Conservation (phyloP, 2,797 vertebrate genomes). For the Oreochromis grahami region DNA sequence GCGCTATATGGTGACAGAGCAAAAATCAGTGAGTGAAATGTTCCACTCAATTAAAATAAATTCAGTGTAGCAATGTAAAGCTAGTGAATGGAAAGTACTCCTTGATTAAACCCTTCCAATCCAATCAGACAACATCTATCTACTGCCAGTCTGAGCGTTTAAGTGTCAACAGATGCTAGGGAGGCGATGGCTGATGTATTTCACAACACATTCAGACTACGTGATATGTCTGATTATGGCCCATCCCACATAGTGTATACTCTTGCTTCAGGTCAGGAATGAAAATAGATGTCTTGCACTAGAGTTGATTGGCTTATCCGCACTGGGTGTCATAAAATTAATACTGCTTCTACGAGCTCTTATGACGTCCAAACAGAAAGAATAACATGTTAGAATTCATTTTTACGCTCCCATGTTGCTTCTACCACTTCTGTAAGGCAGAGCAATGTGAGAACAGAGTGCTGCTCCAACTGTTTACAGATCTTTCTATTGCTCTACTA, state of each 20-base stretch:
- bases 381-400: background rate
- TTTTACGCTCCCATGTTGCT: background rate
- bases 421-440: background rate
- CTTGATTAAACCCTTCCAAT: background rate
- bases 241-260: background rate
- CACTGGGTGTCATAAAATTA: background rate
- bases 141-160: background rate
- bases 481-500: background rate
- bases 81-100: background rate
- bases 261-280: background rate
- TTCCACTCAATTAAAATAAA: background rate
- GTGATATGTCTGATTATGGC: background rate
- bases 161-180: background rate
- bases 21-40: background rate
- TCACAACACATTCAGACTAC: background rate
- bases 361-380: background rate
- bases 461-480: background rate
- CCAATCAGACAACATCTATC: background rate
- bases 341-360: background rate
- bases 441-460: fast-evolving
- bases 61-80: background rate
- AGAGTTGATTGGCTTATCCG: background rate
- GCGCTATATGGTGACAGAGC: background rate
- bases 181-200: background rate
- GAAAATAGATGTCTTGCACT: background rate